Evolutionary conservation across 2,113 vertebrate species (phyloP).

Genomic region (Psammodynastes pulverulentus): DNA sequence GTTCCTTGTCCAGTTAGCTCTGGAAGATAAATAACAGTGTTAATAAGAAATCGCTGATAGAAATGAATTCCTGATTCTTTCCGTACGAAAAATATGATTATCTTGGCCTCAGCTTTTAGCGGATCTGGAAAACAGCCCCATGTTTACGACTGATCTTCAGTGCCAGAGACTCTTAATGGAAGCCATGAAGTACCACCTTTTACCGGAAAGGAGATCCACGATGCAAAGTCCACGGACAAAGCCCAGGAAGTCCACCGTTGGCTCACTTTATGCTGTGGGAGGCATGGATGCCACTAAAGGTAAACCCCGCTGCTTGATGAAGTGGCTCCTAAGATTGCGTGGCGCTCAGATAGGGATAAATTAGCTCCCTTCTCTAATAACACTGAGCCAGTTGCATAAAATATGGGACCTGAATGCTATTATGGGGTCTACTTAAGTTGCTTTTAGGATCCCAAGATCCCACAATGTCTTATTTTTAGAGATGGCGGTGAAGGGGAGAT

Average conservation of each 20-base stretch:
- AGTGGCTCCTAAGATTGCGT: too few species aligned
- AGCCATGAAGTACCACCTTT: slow-evolving; percentile 97
- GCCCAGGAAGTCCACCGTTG: slow-evolving; percentile 97
- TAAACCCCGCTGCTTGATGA: slow-evolving; percentile 34
- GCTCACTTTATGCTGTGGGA: slow-evolving; percentile 91
- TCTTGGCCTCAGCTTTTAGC: slow-evolving; percentile 80
- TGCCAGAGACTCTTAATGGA: slow-evolving; percentile 98
- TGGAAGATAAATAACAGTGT: not conserved
- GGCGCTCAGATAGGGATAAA: not conserved
- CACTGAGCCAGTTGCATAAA: not conserved
- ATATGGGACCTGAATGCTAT: not conserved
- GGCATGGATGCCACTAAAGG: slow-evolving; percentile 96
- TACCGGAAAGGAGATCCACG: slow-evolving; percentile 90
- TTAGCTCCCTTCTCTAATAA: not conserved
- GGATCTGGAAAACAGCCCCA: slow-evolving; percentile 92
- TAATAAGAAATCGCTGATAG: not conserved
- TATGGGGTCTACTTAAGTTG: not conserved
- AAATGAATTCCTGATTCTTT: not conserved
- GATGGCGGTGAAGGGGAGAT: too few species aligned
- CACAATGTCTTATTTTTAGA: not conserved
- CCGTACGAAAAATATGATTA: not conserved
- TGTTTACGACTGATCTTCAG: slow-evolving; percentile 91
- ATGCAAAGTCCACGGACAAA: slow-evolving; percentile 95
- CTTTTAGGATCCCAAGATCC: not conserved
- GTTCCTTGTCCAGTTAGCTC: not conserved